phyloP scores from a whole-genome alignment of 2,113 vertebrate genomes.

The Galemys pyrenaicus region DNA sequence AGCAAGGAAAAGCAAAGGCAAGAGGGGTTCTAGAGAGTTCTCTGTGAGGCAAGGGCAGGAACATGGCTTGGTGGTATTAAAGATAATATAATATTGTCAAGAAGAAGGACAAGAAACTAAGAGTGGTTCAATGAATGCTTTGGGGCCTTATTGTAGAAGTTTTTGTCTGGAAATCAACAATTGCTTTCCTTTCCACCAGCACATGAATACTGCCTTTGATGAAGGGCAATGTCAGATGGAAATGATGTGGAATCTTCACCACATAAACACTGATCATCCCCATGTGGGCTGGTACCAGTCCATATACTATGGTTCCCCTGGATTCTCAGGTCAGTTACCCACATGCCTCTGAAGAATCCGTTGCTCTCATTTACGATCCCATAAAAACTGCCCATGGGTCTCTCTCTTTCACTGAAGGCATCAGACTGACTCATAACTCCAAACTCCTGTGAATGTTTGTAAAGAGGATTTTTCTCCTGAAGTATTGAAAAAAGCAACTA shows the following conservation, averaged over 20 bases:
- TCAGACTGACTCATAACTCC: slow-evolving; percentile 87
- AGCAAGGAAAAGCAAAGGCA: neutral
- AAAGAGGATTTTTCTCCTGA: slow-evolving; percentile 98
- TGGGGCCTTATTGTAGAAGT: slow-evolving; percentile 96
- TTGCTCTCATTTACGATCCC: slow-evolving; percentile 98
- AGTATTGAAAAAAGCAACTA: slow-evolving; percentile 95
- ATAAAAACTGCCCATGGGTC: slow-evolving; percentile 98
- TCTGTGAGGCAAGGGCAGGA: neutral
- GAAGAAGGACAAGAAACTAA: slow-evolving; percentile 95
- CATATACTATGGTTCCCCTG: slow-evolving; percentile 95
- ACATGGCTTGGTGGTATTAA: slow-evolving; percentile 91
- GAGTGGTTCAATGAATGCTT: slow-evolving; percentile 95
- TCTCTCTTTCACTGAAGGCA: slow-evolving; percentile 93
- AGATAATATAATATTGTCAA: slow-evolving; percentile 98
- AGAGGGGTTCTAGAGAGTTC: neutral
- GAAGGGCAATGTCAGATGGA: slow-evolving; percentile 99
- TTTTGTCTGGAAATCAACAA: slow-evolving; percentile 96
- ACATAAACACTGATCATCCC: slow-evolving; percentile 98
- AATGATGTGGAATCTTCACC: slow-evolving; percentile 98
- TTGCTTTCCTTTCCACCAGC: slow-evolving; percentile 97
- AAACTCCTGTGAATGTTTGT: slow-evolving; percentile 93
- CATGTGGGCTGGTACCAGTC: slow-evolving; percentile 99
- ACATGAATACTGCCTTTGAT: slow-evolving; percentile 95
- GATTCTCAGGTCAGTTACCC: slow-evolving; percentile 99
- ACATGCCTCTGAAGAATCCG: slow-evolving; percentile 97